Evolutionary conservation across 2,113 vertebrate genomes (phyloP), one percentile per base, ranked within the genome.

Genomic region (Hiodon alosoides): DNA sequence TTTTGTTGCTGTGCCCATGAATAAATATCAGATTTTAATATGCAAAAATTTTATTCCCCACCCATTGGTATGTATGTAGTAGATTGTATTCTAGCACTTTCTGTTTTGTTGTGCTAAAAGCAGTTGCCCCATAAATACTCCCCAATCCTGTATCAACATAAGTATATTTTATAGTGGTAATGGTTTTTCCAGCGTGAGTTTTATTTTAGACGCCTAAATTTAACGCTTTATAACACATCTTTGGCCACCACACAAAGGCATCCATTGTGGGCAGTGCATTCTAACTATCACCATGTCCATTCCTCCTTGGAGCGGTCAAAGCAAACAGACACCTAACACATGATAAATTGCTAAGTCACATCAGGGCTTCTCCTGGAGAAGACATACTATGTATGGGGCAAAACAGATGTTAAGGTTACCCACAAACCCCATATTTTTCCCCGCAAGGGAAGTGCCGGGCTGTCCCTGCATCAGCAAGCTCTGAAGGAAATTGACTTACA

Each of bases 401-500:
- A 64, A 72, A 70, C 7, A 8, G 52, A 61, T 64, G 55, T 65
- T 54, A 51, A 55, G 67, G 71, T 73, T 74, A 64, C 31, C 55
- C 69, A 50, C 48, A 76, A 64, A 16, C 57, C 31, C 64, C 55
- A 10, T 48, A 16, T 14, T 16, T 64, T n/a, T 9, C 59, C 61
- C 11, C 50, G 47, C 14, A 46, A 5, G 48, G 67, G 74, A 68
- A 67, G 46, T 70, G 71, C 62, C 67, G 71, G 61, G 52, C 60
- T 48, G 10, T 17, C 71, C 46, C 54, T 16, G 16, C 11, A 76
- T 67, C 46, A 60, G 50, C 67, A 5, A 8, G 61, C 60, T 65
- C 72, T 48, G 54, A 66, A 69, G 75, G 72, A 79, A 79, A 79
- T 60, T 67, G 74, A 78, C 77, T 81, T 55, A 16, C 72, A 54